Evolutionary conservation across 2,888 invertebrate genomes (phyloP), one percentile per base, ranked within the genome.

Genomic region (Spilarctia lutea): DNA sequence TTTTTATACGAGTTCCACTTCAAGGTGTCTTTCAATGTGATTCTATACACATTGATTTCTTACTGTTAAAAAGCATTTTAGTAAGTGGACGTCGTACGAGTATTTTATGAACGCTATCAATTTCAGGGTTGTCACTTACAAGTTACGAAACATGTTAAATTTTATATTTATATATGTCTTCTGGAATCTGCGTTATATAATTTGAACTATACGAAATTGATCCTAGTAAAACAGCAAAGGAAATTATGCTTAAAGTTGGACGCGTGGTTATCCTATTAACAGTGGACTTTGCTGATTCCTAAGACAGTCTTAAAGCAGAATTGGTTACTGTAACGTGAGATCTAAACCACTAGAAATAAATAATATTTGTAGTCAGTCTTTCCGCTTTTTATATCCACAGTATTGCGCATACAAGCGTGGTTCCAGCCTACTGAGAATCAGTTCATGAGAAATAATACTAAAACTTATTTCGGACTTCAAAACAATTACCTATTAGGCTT

Each of bases 341-440:
- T 42, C 27, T 71, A 45, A 42, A 45, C 24, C 24, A 42, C 27
- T 2, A 60, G 6, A 27, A 71, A 65, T 65, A 45, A 71, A 45
- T 39, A 35, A 60, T 68, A 56, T 56, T 56, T 27, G 27, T 60
- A 60, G 27, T 60, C 27, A 60, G 63, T 30, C 18, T 63, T 63
- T 63, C 63, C 63, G 63, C 63, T 63, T 35, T 8, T 39, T 42
- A 60, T 42, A 70, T 56, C 4, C 42, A 60, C 39, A 16, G 27
- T 60, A 63, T 63, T 63, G 63, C 63, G 63, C 63, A 66, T 60
- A 48, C 74, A 65, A 56, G 52, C 30, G 27, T 52, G 35, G 48
- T 73, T 73, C 65, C 69, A 69, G 65, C 18, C 52, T 60, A 60
- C 63, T 74, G 74, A 52, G 74, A 74, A 74, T 74, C 20, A 56